Percentiles rank a stretch among this genome's conserved stretches.
Evolutionary conservation across 2,797 vertebrate genomes (phyloP).

Genomic region (Calcarius lapponicus): DNA sequence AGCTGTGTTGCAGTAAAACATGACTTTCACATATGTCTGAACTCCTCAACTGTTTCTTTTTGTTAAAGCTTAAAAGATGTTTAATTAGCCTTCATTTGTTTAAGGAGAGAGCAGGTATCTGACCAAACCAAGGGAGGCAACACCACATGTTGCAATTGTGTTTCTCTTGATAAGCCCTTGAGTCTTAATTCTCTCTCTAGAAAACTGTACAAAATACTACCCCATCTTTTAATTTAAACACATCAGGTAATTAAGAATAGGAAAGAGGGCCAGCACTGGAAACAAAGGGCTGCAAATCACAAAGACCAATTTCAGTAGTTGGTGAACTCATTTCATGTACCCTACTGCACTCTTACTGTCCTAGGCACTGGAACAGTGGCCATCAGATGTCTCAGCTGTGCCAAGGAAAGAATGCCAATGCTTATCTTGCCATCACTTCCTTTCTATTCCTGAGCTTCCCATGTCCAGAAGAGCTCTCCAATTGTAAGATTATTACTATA

Average conservation of each 20-base stretch:
- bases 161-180: background rate
- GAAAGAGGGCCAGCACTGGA: background rate
- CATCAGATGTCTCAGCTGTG: background rate
- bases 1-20: background rate
- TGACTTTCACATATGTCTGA: background rate
- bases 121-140: background rate
- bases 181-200: background rate
- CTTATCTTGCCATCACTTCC: background rate
- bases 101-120: background rate
- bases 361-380: background rate
- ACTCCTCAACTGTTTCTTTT: background rate
- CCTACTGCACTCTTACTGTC: background rate
- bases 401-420: background rate
- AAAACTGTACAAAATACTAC: background rate
- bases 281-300: background rate
- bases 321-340: background rate
- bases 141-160: background rate
- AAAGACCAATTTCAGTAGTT: fast-evolving
- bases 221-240: background rate
- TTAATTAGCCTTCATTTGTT: background rate
- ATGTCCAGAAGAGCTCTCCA: background rate
- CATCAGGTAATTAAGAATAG: background rate
- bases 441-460: background rate
- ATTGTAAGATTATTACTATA: background rate
- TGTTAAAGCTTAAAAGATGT: background rate